These are phyloP conservation scores for Cryptocephalus primarius DNA, from an alignment of 2,888 invertebrate genomes.

Conservation along the genomic window DNA sequence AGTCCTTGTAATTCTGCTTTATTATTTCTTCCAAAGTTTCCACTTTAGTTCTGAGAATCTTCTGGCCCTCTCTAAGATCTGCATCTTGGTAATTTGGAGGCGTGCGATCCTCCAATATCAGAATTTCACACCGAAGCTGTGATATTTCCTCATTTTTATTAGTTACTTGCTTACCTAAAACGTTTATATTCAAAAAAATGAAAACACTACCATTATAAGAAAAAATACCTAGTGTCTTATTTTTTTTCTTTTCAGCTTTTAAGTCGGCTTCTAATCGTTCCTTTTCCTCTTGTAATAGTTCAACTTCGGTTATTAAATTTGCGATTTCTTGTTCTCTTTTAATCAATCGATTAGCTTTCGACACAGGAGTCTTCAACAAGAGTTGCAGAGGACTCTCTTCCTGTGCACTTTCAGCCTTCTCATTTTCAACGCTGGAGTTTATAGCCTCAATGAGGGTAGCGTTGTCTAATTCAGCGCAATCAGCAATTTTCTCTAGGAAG, in stretches of 20 bases:
- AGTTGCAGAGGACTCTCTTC: slow-evolving; percentile 26
- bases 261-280: slow-evolving; percentile 51
- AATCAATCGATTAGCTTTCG: slow-evolving; percentile 19
- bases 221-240: slow-evolving; percentile 42
- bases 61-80: slow-evolving; percentile 22
- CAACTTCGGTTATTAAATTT: slow-evolving; percentile 45
- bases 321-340: slow-evolving; percentile 39
- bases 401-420: slow-evolving; percentile 3
- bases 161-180: slow-evolving; percentile 30
- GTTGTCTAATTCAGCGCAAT: slow-evolving; percentile 14
- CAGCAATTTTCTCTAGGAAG: slow-evolving; percentile 26
- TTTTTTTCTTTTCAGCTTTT: slow-evolving; percentile 40
- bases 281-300: slow-evolving; percentile 51
- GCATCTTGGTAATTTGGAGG: slow-evolving; percentile 28
- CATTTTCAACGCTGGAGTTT: slow-evolving; percentile 13
- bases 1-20: slow-evolving; percentile 39
- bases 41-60: slow-evolving; percentile 39
- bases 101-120: slow-evolving; percentile 23
- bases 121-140: slow-evolving; percentile 28
- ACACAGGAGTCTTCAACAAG: slow-evolving; percentile 27
- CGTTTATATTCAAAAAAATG: background rate
- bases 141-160: slow-evolving; percentile 34
- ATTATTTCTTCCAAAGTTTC: slow-evolving; percentile 44
- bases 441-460: slow-evolving; percentile 22
- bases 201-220: background rate